Base-by-base conservation (phyloP, 1,140 invertebrate genomes). In the Macrobrachium rosenbergii region DNA sequence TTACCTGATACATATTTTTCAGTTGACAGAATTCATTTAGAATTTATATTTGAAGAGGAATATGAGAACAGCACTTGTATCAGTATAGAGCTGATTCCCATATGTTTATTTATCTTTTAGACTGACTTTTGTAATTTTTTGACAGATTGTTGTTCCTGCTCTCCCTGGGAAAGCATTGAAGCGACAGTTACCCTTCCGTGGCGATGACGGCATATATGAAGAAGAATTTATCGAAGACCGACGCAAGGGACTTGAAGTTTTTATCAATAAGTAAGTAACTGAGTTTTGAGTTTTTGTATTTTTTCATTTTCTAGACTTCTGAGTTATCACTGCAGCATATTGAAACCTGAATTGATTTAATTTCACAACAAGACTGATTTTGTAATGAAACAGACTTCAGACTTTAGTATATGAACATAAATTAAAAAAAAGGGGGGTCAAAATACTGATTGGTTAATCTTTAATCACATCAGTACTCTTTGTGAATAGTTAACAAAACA, bases 161-260 rank as follows among this genome's bases (percentile, higher is more conserved):
- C 93, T 99, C 89, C 99, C 99, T 37, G 98, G 98, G 11, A 99
- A 99, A 94, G 98, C 98, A 23, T 96, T 98, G 95, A 99, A 99
- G 93, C 94, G 98, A 92, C 98, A 99, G 92, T 94, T 99, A 92
- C 99, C 99, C 69, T 99, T 99, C 92, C 94, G 99, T 91, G 95
- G 96, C 14, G 99, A 99, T 92, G 99, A 99, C 94, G 99, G 99
- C 77, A 99, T 99, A 91, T 99, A 98, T 93, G 99, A 99, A 92
- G 98, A 99, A 92, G 98, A 98, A 91, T 99, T 99, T 93, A 99
- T 99, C 91, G 99, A 99, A 93, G 98, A 99, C 90, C 95, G 99
- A 91, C 95, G 98, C 92, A 99, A 99, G 95, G 98, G 98, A 88
- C 93, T 99, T 88, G 99, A 99, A 95, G 94, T 96, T 90, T 99